Conservation (phyloP, 1,140 invertebrate genomes). For the Bombus pascuorum region DNA sequence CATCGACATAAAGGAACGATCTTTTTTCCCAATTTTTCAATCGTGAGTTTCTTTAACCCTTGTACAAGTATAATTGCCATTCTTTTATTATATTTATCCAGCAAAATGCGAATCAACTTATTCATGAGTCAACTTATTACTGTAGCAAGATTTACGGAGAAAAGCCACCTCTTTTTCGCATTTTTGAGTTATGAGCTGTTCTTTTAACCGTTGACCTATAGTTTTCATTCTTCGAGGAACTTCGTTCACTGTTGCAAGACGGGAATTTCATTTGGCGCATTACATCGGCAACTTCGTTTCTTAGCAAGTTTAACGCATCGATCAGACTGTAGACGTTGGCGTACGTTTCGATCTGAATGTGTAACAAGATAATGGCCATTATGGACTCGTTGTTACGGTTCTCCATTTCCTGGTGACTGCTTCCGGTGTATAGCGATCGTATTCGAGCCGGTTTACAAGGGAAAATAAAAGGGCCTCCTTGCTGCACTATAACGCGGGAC, state of each 20-base stretch:
- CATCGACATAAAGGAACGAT: too few species aligned
- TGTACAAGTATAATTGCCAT: too few species aligned
- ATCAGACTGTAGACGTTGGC: background rate
- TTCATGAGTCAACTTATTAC: too few species aligned
- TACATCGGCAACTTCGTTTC: too few species aligned
- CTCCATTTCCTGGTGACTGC: background rate
- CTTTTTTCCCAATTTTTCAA: too few species aligned
- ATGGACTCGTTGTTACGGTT: background rate
- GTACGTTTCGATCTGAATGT: background rate
- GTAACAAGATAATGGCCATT: background rate
- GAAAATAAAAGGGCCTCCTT: background rate
- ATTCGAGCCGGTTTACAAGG: background rate
- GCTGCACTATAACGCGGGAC: background rate
- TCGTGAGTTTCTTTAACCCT: too few species aligned
- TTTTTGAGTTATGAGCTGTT: background rate
- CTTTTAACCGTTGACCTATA: background rate
- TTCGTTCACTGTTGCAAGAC: background rate
- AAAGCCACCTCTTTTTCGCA: background rate
- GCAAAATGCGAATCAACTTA: too few species aligned
- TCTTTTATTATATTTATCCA: too few species aligned
- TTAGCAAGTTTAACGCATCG: background rate
- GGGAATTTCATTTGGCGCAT: background rate
- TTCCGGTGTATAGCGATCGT: background rate
- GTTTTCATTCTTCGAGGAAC: background rate
- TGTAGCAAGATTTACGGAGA: too few species aligned